Percentiles rank a stretch among this genome's conserved stretches.
phyloP scores from a whole-genome alignment of 2,113 vertebrate genomes.

The Brachyhypopomus gauderio region DNA sequence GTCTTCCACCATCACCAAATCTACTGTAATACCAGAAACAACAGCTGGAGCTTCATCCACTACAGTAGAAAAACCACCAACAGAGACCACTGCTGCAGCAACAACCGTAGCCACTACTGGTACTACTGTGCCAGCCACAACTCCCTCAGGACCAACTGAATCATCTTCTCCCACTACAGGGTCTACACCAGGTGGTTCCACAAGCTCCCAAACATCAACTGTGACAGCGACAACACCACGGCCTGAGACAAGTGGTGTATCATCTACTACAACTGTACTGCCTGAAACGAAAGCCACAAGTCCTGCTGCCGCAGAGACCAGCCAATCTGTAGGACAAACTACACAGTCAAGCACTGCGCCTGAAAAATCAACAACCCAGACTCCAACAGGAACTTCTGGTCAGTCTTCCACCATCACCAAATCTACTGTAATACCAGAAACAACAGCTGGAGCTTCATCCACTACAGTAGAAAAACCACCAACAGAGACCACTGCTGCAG shows the following conservation, averaged over 20 bases:
- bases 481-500: no score
- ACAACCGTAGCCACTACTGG: not conserved
- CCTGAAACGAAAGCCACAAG: no score
- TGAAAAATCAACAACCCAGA: not conserved
- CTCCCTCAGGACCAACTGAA: no score
- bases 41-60: not conserved
- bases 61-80: not conserved
- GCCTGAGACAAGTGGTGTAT: no score
- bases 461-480: not conserved
- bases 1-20: not conserved
- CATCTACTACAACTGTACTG: no score
- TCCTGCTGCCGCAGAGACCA: no score
- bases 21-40: not conserved
- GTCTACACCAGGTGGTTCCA: no score
- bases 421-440: not conserved
- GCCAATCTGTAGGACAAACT: not conserved
- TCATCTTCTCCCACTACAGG: no score
- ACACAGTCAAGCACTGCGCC: constrained; percentile 18
- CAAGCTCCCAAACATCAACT: no score
- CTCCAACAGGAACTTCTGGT: not conserved
- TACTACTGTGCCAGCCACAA: no score
- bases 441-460: no score
- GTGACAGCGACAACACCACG: no score
- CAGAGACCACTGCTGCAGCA: constrained; percentile 21
- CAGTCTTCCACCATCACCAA: not conserved